Evolutionary conservation across 1,140 invertebrate species (phyloP).

Genomic region (Caenorhabditis inopinata): DNA sequence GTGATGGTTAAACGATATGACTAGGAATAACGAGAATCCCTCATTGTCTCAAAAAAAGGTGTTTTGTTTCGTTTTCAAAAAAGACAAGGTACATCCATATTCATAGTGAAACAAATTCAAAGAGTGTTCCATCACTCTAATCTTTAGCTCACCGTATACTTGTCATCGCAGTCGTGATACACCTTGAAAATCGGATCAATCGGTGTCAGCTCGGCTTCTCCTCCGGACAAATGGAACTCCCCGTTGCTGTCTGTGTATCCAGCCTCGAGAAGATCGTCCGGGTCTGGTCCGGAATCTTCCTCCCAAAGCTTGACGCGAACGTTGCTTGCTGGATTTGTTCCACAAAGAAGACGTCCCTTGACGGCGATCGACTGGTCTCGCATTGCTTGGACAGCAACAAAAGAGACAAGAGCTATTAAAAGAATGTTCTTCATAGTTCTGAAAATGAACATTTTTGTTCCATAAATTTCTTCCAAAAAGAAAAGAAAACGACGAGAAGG

Average conservation of each 20-base stretch:
- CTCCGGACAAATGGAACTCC: slow-evolving; percentile 35
- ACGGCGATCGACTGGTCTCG: slow-evolving; percentile 36
- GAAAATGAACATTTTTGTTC: too few species aligned
- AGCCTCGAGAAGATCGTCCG: slow-evolving; percentile 53
- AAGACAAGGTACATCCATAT: too few species aligned
- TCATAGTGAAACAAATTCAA: too few species aligned
- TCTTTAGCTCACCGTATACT: background rate
- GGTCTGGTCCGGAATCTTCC: slow-evolving; percentile 53
- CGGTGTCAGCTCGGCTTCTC: slow-evolving; percentile 42
- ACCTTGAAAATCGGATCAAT: slow-evolving; percentile 52
- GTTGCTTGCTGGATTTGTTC: slow-evolving; percentile 33
- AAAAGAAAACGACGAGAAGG: background rate
- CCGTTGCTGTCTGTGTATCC: slow-evolving; percentile 56
- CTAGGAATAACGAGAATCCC: too few species aligned
- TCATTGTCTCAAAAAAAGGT: too few species aligned
- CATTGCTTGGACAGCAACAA: background rate
- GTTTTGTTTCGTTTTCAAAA: too few species aligned
- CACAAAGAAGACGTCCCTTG: slow-evolving; percentile 43
- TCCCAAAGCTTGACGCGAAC: slow-evolving; percentile 48
- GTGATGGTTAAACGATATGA: too few species aligned
- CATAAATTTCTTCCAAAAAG: background rate
- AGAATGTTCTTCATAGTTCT: background rate
- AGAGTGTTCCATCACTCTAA: slow-evolving; percentile 35
- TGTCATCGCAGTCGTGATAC: slow-evolving; percentile 56
- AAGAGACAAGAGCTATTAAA: background rate